These are phyloP conservation scores for Microcebus griseorufus DNA, from an alignment of 2,113 vertebrate species.

Conservation along the genomic window DNA sequence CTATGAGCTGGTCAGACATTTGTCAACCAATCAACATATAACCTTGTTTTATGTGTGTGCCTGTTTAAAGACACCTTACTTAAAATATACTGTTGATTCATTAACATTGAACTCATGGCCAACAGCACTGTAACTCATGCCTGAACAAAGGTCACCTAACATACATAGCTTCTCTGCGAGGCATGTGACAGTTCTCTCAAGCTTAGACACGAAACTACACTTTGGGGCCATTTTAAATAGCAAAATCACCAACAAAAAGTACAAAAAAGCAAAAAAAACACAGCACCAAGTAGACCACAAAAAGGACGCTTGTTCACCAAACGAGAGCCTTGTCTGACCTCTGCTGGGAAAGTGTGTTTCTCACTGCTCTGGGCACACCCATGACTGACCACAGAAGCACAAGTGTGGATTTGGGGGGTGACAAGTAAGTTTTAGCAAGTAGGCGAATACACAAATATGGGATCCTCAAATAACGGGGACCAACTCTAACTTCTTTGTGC, in stretches of 20 bases:
- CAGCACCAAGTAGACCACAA: not conserved
- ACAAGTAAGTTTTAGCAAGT: not conserved
- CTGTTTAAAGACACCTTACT: not conserved
- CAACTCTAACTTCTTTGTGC: not conserved
- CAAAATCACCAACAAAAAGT: not conserved
- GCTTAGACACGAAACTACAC: not conserved
- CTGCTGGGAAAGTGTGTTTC: rapidly evolving
- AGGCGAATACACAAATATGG: not conserved
- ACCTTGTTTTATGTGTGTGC: not conserved
- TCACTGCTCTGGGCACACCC: rapidly evolving
- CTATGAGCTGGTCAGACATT: not conserved
- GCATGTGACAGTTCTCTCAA: not conserved
- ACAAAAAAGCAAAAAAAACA: not conserved
- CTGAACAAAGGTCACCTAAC: not conserved
- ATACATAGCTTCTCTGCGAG: not conserved
- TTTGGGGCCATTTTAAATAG: not conserved
- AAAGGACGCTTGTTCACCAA: not conserved
- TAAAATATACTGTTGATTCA: not conserved
- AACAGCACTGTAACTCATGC: not conserved
- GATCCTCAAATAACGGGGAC: not conserved
- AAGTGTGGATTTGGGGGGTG: too few species aligned
- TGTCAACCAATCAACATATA: not conserved
- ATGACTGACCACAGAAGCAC: not conserved
- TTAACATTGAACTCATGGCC: not conserved
- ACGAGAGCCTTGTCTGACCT: not conserved